Conservation (phyloP, 2,113 vertebrate genomes). For the Okapia johnstoni region DNA sequence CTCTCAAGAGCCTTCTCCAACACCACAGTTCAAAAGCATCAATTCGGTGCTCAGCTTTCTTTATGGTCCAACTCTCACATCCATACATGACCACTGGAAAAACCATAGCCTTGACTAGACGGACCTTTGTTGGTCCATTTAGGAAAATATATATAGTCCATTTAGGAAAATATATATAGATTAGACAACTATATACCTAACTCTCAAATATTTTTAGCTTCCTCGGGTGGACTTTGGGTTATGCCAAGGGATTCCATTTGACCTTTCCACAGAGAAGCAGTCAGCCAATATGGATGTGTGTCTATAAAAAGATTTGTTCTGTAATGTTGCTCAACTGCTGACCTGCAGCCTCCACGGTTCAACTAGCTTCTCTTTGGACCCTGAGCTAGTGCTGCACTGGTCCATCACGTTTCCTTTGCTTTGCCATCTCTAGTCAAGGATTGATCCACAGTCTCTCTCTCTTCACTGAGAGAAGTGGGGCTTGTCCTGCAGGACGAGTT, state of each 20-base stretch:
- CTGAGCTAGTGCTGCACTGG: not conserved
- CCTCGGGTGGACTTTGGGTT: not conserved
- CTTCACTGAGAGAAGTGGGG: not conserved
- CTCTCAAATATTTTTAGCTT: not conserved
- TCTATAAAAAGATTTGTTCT: not conserved
- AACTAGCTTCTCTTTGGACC: not conserved
- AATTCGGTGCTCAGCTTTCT: not conserved
- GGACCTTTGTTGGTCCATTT: not conserved
- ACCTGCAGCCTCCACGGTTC: not conserved
- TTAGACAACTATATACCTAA: not conserved
- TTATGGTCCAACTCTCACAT: not conserved
- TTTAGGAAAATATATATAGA: not conserved
- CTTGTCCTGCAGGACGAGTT: not conserved
- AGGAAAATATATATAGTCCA: not conserved
- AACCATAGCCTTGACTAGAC: not conserved
- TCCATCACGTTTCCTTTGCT: not conserved
- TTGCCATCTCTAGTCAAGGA: not conserved
- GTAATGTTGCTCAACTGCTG: not conserved
- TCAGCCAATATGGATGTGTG: not conserved
- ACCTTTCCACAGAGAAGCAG: not conserved
- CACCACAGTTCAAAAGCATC: not conserved
- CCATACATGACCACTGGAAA: not conserved
- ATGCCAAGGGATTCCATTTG: not conserved
- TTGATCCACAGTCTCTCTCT: not conserved
- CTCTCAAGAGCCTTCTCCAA: not conserved